These are phyloP conservation scores for Oligia strigilis DNA, from an alignment of 2,888 invertebrate genomes.

Conservation along the genomic window DNA sequence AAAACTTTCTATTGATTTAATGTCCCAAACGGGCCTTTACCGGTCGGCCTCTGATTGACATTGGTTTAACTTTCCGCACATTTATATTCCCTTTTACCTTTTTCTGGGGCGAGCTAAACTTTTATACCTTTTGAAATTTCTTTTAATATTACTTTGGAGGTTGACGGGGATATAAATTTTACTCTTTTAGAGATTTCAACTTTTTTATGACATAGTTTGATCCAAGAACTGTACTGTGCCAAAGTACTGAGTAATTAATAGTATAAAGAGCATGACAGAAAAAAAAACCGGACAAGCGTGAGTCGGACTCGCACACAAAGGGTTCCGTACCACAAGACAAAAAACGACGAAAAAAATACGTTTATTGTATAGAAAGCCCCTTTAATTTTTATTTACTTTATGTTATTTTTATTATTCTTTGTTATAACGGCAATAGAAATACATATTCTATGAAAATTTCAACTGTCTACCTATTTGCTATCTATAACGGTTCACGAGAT, in stretches of 20 bases:
- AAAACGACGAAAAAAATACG: too few species aligned
- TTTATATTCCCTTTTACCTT: conserved; percentile 53
- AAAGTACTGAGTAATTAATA: background rate
- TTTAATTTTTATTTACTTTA: too few species aligned
- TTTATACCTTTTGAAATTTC: conserved; percentile 45
- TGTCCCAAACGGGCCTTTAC: conserved; percentile 46
- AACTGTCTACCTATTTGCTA: too few species aligned
- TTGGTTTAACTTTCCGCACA: conserved; percentile 58
- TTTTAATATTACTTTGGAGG: conserved; percentile 38
- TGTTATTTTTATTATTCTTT: too few species aligned
- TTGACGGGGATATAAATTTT: conserved; percentile 39
- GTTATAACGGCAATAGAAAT: too few species aligned
- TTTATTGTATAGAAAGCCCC: too few species aligned
- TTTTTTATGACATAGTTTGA: background rate
- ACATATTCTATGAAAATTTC: too few species aligned
- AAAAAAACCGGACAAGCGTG: background rate
- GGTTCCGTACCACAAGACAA: too few species aligned
- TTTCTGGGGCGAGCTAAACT: conserved; percentile 39
- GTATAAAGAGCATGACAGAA: background rate
- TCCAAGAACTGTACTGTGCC: background rate
- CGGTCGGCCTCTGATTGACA: conserved; percentile 58
- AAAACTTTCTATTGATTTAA: conserved; percentile 59
- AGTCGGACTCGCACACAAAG: too few species aligned
- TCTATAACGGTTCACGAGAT: too few species aligned
- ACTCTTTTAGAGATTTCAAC: conserved; percentile 4